A percentile compares a stretch with the other conserved stretches of the same genome.
Conservation (phyloP, 2,113 vertebrate species). For the Myxocyprinus asiaticus region DNA sequence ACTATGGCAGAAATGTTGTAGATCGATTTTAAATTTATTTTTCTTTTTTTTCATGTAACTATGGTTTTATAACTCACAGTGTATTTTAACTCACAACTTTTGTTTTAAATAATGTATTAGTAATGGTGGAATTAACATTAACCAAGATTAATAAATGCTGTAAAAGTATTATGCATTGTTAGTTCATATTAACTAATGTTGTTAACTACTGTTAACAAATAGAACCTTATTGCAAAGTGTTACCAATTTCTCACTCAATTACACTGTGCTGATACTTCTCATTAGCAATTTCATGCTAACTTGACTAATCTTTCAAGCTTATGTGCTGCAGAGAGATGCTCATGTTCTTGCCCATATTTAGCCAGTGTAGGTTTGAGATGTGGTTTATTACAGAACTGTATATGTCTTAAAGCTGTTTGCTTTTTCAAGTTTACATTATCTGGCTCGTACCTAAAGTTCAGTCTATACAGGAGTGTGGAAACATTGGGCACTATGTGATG, state of each 20-base stretch:
- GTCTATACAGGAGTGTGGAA: not conserved
- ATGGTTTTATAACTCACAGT: too few relatives aligned
- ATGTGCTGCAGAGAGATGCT: not conserved
- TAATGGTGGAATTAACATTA: too few relatives aligned
- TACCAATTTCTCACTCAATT: conserved; percentile 38
- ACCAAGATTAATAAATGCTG: too few relatives aligned
- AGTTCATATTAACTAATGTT: too few relatives aligned
- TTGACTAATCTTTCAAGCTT: conserved; percentile 33
- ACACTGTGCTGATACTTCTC: conserved; percentile 30
- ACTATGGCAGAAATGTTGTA: too few relatives aligned
- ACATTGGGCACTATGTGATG: not conserved
- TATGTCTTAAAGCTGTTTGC: not conserved
- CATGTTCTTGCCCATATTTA: conserved; percentile 4
- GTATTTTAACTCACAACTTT: too few relatives aligned
- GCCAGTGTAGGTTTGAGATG: not conserved
- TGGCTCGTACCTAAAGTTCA: too few relatives aligned
- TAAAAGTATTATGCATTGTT: too few relatives aligned
- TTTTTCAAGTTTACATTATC: not conserved
- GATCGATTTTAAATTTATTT: too few relatives aligned
- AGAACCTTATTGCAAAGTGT: not conserved
- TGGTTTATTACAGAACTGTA: not conserved
- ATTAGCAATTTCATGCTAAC: conserved; percentile 48
- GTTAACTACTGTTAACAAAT: too few relatives aligned
- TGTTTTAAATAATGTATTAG: too few relatives aligned
- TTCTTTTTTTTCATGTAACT: too few relatives aligned